Conservation (phyloP, 2,797 vertebrate species). For the Morelia viridis region DNA sequence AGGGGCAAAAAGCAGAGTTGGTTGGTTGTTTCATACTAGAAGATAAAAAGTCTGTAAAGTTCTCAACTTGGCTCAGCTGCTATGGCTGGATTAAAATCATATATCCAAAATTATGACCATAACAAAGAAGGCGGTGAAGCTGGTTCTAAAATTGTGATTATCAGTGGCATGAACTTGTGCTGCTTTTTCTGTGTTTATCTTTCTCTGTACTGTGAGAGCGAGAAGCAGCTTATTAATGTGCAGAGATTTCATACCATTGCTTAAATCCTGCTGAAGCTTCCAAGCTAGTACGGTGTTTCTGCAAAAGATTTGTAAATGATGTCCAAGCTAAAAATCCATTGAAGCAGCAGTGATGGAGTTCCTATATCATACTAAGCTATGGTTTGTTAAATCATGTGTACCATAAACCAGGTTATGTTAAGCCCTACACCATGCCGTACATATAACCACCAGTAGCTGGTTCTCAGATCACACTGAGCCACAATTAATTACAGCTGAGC, state of each 20-base stretch:
- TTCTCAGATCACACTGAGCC: neutral
- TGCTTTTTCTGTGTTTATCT: conserved; percentile 14
- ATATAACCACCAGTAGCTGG: neutral
- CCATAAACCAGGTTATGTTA: neutral
- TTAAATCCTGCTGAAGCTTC: neutral
- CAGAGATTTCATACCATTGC: neutral
- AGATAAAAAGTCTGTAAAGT: conserved; percentile 8
- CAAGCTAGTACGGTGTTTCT: neutral
- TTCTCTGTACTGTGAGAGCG: neutral
- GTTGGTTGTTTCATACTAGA: neutral
- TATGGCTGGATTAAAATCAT: conserved; percentile 18
- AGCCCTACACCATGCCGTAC: neutral
- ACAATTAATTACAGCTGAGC: neutral
- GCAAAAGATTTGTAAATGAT: neutral
- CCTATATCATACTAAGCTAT: neutral
- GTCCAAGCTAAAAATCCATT: neutral
- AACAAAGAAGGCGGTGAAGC: conserved; percentile 21
- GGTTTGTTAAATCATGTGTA: neutral
- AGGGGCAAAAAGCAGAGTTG: neutral
- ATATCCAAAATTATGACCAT: conserved; percentile 8
- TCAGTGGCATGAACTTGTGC: conserved; percentile 1
- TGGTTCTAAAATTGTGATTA: conserved; percentile 5
- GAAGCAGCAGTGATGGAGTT: neutral
- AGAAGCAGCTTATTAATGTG: neutral
- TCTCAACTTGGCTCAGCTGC: neutral